Evolutionary conservation across 1,140 invertebrate genomes (phyloP).

Genomic region (Calliopsis andreniformis): DNA sequence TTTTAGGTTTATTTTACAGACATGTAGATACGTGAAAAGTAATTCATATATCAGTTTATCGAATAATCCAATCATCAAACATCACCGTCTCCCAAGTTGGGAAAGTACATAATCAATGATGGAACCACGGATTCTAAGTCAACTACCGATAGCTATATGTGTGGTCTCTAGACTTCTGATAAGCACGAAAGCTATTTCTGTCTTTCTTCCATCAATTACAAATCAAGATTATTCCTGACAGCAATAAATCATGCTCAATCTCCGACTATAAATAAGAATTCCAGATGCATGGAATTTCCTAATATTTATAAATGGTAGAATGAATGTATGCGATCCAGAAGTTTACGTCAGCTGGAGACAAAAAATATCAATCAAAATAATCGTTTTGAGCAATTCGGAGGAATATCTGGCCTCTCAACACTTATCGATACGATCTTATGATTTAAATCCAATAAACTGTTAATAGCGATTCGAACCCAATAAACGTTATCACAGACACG

Average conservation of each 20-base stretch:
- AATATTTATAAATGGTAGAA: background rate
- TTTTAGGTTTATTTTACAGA: too few relatives aligned
- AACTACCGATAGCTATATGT: too few relatives aligned
- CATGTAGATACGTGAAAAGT: too few relatives aligned
- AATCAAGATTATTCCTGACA: constrained; percentile 3
- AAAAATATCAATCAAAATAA: background rate
- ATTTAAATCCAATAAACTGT: background rate
- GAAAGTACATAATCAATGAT: too few relatives aligned
- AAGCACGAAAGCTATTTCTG: background rate
- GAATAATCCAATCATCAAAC: too few relatives aligned
- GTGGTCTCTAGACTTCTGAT: background rate
- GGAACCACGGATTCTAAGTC: too few relatives aligned
- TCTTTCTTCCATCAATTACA: background rate
- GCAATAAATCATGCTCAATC: background rate
- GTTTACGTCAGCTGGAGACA: background rate
- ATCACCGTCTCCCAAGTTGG: too few relatives aligned
- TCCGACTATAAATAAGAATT: constrained; percentile 1
- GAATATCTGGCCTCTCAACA: too few relatives aligned
- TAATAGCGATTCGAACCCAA: too few relatives aligned
- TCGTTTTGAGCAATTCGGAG: too few relatives aligned
- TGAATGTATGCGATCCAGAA: background rate
- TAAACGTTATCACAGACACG: too few relatives aligned
- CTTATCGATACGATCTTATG: background rate
- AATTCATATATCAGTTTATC: too few relatives aligned
- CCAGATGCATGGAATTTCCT: background rate